Evolutionary conservation across 2,797 vertebrate genomes (phyloP), one percentile per base, ranked within the genome.

Genomic region (Tamandua tetradactyla): DNA sequence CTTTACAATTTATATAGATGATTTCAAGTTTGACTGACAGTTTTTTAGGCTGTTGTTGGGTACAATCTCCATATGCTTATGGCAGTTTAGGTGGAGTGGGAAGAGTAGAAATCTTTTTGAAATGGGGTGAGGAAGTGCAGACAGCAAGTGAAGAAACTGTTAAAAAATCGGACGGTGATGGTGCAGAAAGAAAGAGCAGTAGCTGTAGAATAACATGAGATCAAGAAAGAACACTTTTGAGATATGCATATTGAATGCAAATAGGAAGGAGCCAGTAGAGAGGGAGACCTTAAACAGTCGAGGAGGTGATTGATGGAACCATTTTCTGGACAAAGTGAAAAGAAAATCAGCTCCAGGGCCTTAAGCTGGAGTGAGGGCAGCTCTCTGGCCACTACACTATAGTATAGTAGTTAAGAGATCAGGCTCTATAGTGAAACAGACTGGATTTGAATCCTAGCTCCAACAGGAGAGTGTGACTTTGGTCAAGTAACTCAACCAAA

Each of bases 1-100:
- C 49, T 91, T 94, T 95, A 79, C 37, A 61, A 61, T 61, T 71
- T 40, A 64, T 72, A 71, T 30, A 88, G 57, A 72, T 92, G 12
- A 92, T 78, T 68, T 75, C 61, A 59, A 40, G 37, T 44, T 85
- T 52, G 75, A 91, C 22, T 59, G 55, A 78, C 2, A 80, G 15
- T 25, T 64, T 52, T 75, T 84, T 85, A 35, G 32, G 52, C 47
- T 74, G 10, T 57, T 74, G 61, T 85, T 85, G 55, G 37, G 25
- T 6, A 55, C 2, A 37, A 23, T 83, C 69, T 91, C 23, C 25
- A 76, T 25, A 37, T 25, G 59, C 35, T 87, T 80, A 61, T 55
- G 27, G 57, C 8, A 76, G 49, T 74, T 82, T 82, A 78, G 40
- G 10, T 68, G n/a, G 42, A 87, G 23, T 40, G 14, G 25, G 40